phyloP scores from a whole-genome alignment of 2,113 vertebrate genomes.

The Saguinus midas region DNA sequence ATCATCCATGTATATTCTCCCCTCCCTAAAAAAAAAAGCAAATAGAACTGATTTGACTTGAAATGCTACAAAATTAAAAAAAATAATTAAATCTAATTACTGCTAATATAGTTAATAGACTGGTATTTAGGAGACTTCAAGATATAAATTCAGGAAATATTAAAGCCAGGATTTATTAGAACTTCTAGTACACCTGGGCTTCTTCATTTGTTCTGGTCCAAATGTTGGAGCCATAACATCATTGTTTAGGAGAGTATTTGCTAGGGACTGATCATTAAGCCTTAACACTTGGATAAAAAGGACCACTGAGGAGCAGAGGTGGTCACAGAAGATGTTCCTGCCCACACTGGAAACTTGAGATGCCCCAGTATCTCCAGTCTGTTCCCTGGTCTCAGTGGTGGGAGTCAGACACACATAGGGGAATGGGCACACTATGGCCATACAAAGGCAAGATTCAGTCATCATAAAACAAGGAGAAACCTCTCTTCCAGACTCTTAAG shows the following conservation, averaged over 20 bases:
- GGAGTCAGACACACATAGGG: background rate
- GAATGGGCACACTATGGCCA: background rate
- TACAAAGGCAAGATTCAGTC: background rate
- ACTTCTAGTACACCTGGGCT: background rate
- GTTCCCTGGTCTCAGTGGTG: background rate
- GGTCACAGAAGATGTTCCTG: background rate
- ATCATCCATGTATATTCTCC: background rate
- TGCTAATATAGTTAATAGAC: background rate
- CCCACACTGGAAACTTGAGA: background rate
- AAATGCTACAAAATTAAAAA: slow-evolving; percentile 4
- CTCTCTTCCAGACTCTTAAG: background rate
- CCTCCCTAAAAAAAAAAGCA: background rate
- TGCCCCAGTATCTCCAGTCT: background rate
- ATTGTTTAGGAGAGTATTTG: background rate
- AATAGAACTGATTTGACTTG: background rate
- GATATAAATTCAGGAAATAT: slow-evolving; percentile 28
- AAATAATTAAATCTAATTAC: background rate
- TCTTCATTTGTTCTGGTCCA: slow-evolving; percentile 31
- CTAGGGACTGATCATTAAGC: slow-evolving; percentile 58
- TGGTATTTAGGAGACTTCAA: background rate
- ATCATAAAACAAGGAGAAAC: slow-evolving; percentile 16
- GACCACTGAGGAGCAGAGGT: slow-evolving; percentile 9
- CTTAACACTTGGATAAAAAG: slow-evolving; percentile 21
- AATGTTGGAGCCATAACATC: slow-evolving; percentile 62
- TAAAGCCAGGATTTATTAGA: slow-evolving; percentile 10